Conservation (phyloP, 1,140 invertebrate genomes). For the Pissodes strobi region DNA sequence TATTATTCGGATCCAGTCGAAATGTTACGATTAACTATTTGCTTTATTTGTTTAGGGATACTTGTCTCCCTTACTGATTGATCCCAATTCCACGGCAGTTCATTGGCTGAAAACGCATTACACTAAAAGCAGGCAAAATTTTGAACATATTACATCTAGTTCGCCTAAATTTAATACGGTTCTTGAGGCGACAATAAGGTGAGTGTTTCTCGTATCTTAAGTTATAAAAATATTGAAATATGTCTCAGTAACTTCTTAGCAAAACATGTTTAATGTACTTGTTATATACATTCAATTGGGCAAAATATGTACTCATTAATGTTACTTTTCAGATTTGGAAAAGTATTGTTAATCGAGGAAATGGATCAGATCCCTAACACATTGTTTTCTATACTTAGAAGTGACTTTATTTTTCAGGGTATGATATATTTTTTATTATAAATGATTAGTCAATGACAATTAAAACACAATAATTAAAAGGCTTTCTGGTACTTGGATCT, state of each 20-base stretch:
- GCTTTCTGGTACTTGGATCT: no score
- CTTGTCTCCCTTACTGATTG: slow-evolving; percentile 77
- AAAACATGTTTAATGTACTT: slow-evolving; percentile 8
- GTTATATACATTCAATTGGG: background rate
- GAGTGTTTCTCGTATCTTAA: slow-evolving; percentile 34
- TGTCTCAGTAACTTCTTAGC: no score
- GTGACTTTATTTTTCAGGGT: slow-evolving; percentile 71
- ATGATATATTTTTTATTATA: no score
- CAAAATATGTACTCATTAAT: background rate
- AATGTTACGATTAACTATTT: no score
- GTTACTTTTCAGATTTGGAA: slow-evolving; percentile 78
- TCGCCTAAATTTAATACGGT: slow-evolving; percentile 80
- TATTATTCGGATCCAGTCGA: no score
- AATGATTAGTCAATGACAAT: no score
- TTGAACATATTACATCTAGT: slow-evolving; percentile 78
- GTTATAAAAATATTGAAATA: background rate
- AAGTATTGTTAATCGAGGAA: slow-evolving; percentile 87
- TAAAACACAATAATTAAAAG: no score
- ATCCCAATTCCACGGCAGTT: slow-evolving; percentile 84
- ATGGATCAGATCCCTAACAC: slow-evolving; percentile 68
- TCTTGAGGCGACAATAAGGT: slow-evolving; percentile 82
- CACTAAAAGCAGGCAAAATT: slow-evolving; percentile 55
- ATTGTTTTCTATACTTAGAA: slow-evolving; percentile 70
- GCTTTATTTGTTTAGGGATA: slow-evolving; percentile 56
- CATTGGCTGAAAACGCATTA: slow-evolving; percentile 79